phyloP scores from a whole-genome alignment of 1,140 invertebrate genomes.

The Bombus balteatus region DNA sequence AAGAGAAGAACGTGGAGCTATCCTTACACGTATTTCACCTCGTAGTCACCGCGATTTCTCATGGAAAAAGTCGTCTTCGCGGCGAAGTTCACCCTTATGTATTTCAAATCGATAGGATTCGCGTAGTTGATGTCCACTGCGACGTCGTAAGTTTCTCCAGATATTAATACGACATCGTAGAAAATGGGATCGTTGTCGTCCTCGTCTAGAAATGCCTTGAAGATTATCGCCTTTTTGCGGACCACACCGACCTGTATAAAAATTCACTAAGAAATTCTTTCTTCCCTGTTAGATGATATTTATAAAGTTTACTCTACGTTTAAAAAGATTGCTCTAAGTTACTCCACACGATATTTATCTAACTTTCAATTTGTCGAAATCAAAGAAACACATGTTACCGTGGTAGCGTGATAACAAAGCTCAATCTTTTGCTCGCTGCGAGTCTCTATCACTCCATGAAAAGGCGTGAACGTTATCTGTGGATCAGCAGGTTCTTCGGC shows the following conservation, averaged over 20 bases:
- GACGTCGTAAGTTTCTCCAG: conserved; percentile 74
- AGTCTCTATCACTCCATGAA: conserved; percentile 47
- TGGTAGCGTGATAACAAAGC: conserved; percentile 62
- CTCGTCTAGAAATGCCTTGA: conserved; percentile 67
- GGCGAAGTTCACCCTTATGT: conserved; percentile 56
- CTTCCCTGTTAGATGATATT: neutral
- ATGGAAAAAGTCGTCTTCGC: conserved; percentile 58
- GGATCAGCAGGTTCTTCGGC: conserved; percentile 31
- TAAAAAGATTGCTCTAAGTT: too few species aligned
- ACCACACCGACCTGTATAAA: conserved; percentile 53
- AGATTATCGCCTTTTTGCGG: conserved; percentile 42
- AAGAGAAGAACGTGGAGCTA: neutral
- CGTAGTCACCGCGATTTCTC: conserved; percentile 71
- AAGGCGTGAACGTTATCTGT: conserved; percentile 60
- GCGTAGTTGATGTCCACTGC: conserved; percentile 65
- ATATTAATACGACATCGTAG: conserved; percentile 60
- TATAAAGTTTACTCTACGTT: too few species aligned
- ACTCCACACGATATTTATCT: neutral
- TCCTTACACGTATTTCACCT: conserved; percentile 72
- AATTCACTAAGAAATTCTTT: neutral
- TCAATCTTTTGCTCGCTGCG: conserved; percentile 54
- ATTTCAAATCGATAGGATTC: conserved; percentile 72
- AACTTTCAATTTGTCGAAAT: neutral
- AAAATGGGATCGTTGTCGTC: conserved; percentile 62
- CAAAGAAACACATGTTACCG: conserved; percentile 39